Evolutionary conservation across 2,797 vertebrate genomes (phyloP).

Genomic region (Hephaestus fuliginosus): DNA sequence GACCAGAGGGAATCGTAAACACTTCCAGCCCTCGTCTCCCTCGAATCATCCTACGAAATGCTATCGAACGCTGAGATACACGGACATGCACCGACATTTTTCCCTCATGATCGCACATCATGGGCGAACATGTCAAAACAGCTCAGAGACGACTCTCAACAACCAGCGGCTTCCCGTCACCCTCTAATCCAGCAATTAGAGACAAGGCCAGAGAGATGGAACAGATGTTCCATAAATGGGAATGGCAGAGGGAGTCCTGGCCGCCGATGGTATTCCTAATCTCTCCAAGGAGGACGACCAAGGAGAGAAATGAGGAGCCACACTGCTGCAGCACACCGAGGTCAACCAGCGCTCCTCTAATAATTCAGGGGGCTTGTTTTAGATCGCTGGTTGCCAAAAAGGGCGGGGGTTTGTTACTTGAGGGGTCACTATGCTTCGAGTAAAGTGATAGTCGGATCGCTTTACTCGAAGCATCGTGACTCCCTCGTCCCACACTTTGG

Average conservation of each 20-base stretch:
- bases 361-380: slow-evolving; percentile 25
- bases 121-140: slow-evolving; percentile 72
- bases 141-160: slow-evolving; percentile 70
- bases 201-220: slow-evolving; percentile 71
- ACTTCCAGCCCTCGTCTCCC: slow-evolving; percentile 19
- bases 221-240: slow-evolving; percentile 80
- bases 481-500: too few relatives aligned
- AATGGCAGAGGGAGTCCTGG: slow-evolving; percentile 67
- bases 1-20: slow-evolving; percentile 28
- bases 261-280: slow-evolving; percentile 59
- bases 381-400: background rate
- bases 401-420: background rate
- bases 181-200: slow-evolving; percentile 78
- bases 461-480: background rate
- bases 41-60: slow-evolving; percentile 25
- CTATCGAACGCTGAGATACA: slow-evolving; percentile 27
- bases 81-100: slow-evolving; percentile 54
- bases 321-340: slow-evolving; percentile 31
- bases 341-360: slow-evolving; percentile 27
- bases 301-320: slow-evolving; percentile 22
- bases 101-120: slow-evolving; percentile 62
- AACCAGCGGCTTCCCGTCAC: slow-evolving; percentile 58
- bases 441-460: slow-evolving; percentile 8
- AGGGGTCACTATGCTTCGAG: background rate
- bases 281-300: slow-evolving; percentile 53